Base-by-base conservation (phyloP, 2,797 vertebrate genomes). In the Esox lucius region DNA sequence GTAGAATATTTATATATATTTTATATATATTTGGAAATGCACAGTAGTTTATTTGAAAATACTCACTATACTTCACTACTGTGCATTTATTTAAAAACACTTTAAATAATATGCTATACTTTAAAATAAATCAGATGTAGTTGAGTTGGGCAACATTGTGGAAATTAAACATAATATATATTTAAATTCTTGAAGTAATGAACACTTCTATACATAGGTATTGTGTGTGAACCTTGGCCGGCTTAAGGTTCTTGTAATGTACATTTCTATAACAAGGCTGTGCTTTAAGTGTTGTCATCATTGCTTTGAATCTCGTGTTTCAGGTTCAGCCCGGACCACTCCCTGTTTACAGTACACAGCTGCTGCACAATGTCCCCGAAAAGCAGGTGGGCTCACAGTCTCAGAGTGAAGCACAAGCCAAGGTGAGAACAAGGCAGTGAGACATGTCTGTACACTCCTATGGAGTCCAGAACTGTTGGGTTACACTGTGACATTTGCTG, bases 341-440 rank as follows among this genome's bases (percentile, higher is more conserved):
- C 89, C 90, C 92, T 84, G 93, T 94, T 77, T 92, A 90, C 89
- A 92, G 90, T 74, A 80, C 91, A 82, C 92, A 91, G 87, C 88
- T 89, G 83, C 91, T 89, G 83, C 91, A 93, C 87, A 91, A 86
- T 82, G 93, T 93, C 79, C 82, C 91, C 16, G 89, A 87, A 85
- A 94, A 94, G 82, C 90, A 90, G 84, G 89, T 85, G 86, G 91
- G 93, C 85, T 80, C 89, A 42, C 70, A 16, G 79, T 61, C 91
- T 81, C 94, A 87, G 85, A 92, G 88, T 68, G 93, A 93, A 89
- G 91, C 92, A 93, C 94, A 93, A 84, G 90, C 91, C 87, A 94
- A 94, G 93, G 94, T 95, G 88, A 87, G 72, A 72, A 56, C 79
- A 26, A 49, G 15, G 39, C 35, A 46, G 1, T 61, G 56, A 61